Base-by-base conservation (phyloP, 2,797 vertebrate genomes). In the Microctenopoma lineatum region DNA sequence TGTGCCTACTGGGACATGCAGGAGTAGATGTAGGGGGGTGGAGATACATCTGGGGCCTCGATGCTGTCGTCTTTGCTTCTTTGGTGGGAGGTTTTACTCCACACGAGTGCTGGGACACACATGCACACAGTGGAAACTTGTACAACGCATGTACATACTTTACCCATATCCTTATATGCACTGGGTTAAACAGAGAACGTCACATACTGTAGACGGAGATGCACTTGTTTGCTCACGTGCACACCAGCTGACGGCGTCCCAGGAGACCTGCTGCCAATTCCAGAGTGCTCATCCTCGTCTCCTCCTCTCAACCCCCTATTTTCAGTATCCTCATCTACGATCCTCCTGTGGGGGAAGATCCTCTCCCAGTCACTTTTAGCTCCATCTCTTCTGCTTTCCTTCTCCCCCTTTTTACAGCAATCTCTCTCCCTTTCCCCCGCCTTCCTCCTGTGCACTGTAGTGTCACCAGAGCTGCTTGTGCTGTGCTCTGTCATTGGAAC, bases 1-100 rank as follows among this genome's bases (percentile, higher is more conserved):
- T 87, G 90, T 87, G 90, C 74, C 87, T 79, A 73, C 68, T 85
- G 90, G 87, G 90, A 89, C 80, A 70, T 59, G 59, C 46, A 55
- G 75, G 73, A 77, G 39, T 54, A 60, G 69, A 54, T 46, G 48
- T 58, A 65, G 50, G 25, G 52, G 66, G 70, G 55, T 44, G 57
- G 56, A 55, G 71, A 77, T 77, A 66, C 63, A 86, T 85, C 75
- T 80, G 69, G 60, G 51, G 59, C 56, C 68, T 79, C 73, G 65
- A 83, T 83, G 79, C 71, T 65, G 80, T 89, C 87, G 77, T 68
- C 68, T 77, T 84, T 59, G 66, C 48, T 61, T 80, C 46, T 59
- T 75, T 66, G 32, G 52, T 59, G 67, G 65, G 59, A 81, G 84
- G 73, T 85, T 90, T 87, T 81, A 80, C 74, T 84, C 59, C 46